Base-by-base conservation (phyloP, 2,888 invertebrate species). In the Microctonus aethiopoides region DNA sequence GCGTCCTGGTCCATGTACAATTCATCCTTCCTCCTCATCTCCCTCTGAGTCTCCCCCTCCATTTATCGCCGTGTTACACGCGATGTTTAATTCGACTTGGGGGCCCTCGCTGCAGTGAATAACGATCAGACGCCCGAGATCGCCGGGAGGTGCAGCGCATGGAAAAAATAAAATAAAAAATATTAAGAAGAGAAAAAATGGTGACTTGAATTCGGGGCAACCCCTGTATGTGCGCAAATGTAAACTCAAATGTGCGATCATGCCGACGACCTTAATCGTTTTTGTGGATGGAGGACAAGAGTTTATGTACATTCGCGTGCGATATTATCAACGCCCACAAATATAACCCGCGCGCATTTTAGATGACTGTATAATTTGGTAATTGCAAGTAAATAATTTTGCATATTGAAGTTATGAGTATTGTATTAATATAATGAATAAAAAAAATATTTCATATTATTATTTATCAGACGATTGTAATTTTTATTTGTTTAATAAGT, bases 21-120 rank as follows among this genome's bases (percentile, higher is more conserved):
- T n/a, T 39, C 46, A 22, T 32, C 66, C 54, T 16, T 67, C 61
- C 64, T 67, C 32, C 59, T 68, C 52, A 16, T 16, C n/a, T n/a
- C 46, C 16, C 16, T 7, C 16, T 6, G 2, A 67, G 68, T 75
- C 67, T 69, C 36, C 67, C 67, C 63, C 61, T 73, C 79, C 79
- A 80, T 79, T 80, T 80, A 80, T 77, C 78, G 77, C 74, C 76
- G 59, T 72, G 76, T 79, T 79, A 80, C 77, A 77, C 74, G 80
- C 78, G 80, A 80, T 80, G 77, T 79, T 67, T 80, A 79, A 80
- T 80, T 80, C 80, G 76, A 77, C 78, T 67, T 67, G 46, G 74
- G 75, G 75, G 56, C 77, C 77, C 72, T 70, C n/a, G n/a, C n/a
- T n/a, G 72, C 72, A 76, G 76, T 80, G 78, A 80, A 77, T 80